Base-by-base conservation (phyloP, 2,797 vertebrate genomes). In the Melanotaenia parkinsoni region DNA sequence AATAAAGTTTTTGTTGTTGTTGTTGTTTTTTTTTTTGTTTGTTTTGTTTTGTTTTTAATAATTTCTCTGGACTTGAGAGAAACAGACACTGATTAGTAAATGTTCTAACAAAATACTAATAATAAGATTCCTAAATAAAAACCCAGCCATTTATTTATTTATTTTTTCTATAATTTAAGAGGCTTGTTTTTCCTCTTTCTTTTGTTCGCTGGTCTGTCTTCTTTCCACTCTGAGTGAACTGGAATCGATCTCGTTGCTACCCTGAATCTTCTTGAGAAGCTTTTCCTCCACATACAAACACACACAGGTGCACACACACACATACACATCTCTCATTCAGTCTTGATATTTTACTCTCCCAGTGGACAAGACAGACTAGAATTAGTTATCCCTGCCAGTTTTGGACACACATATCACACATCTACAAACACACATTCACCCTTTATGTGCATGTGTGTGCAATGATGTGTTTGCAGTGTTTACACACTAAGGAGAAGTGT, bases 361-460 rank as follows among this genome's bases (percentile, higher is more conserved):
- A 64, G 70, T 76, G 84, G 84, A 84, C 79, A 79, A 61, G 35
- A 79, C 81, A 76, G 82, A 76, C 82, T 61, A 70, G 78, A 86
- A 89, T 89, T 88, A 91, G 91, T 89, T 85, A 86, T 76, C 76
- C 58, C 72, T 47, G 0, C 77, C 78, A 40, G 12, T 76, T 74
- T 70, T 81, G 74, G 79, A 85, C 76, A 78, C 77, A 85, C 69
- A 67, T 45, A 72, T 57, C n/a, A 18, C 53, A 40, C 33, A 70
- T 57, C 5, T 59, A 79, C 69, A 76, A 56, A 81, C 79, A 88
- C 78, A 80, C 69, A 53, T 63, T 61, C 60, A 72, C 35, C 68
- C 40, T 73, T 38, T 60, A 12, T 50, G 56, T 61, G 18, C 40
- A 50, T 43, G 24, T 67, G 28, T 62, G 20, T 58, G 45, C 26